Evolutionary conservation across 1,140 invertebrate species (phyloP).

Genomic region (Tribolium castaneum): DNA sequence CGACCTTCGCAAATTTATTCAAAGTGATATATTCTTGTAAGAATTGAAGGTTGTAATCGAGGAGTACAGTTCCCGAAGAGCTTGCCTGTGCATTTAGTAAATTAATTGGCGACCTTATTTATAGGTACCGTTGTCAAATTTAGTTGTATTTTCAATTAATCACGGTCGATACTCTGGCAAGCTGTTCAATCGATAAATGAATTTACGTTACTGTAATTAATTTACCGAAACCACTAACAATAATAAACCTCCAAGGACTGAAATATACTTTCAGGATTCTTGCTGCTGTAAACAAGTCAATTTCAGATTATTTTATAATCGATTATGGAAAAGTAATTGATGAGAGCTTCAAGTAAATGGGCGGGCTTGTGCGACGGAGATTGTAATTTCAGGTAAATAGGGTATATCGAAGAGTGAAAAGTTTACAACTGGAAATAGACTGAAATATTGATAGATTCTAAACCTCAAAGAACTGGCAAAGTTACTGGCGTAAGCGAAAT

Average conservation of each 20-base stretch:
- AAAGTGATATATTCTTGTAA: neutral
- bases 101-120: constrained; percentile 27
- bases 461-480: too few species aligned
- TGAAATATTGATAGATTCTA: too few species aligned
- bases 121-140: constrained; percentile 22
- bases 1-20: neutral
- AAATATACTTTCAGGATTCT: constrained; percentile 4
- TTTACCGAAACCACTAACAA: constrained; percentile 13
- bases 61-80: neutral
- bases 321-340: neutral
- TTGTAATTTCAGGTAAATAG: too few species aligned
- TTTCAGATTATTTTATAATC: neutral
- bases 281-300: constrained; percentile 9
- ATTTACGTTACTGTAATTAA: constrained; percentile 12
- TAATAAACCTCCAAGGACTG: neutral
- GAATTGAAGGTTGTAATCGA: neutral
- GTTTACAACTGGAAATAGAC: too few species aligned
- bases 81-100: constrained; percentile 6
- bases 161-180: constrained; percentile 1
- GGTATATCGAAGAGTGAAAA: too few species aligned
- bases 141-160: constrained; percentile 31
- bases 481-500: too few species aligned
- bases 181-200: constrained; percentile 9
- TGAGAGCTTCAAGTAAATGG: too few species aligned
- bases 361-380: too few species aligned